These are phyloP conservation scores for Anthopleura sola DNA, from an alignment of 64 coral and sea anemone genomes.

Conservation along the genomic window DNA sequence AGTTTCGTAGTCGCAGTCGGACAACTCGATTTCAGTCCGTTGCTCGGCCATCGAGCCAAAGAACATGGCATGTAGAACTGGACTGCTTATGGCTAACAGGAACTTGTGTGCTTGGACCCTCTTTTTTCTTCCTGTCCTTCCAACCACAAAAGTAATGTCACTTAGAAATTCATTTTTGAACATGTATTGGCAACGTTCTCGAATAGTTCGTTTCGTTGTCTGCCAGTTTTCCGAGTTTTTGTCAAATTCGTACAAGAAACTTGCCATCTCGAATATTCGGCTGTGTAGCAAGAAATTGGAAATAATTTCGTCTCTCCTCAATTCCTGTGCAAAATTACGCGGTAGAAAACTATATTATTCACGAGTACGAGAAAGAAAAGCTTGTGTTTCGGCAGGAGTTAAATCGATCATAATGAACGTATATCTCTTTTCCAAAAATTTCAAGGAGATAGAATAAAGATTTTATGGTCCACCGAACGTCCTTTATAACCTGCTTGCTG, in stretches of 20 bases:
- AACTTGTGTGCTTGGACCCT: slow-evolving; percentile 54
- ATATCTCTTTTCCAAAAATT: too few relatives aligned
- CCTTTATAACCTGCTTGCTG: not conserved
- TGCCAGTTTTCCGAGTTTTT: slow-evolving; percentile 39
- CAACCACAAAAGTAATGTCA: slow-evolving; percentile 48
- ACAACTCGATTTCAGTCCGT: slow-evolving; percentile 33
- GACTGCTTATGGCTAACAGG: slow-evolving; percentile 54
- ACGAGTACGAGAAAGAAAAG: too few relatives aligned
- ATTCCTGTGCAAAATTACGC: not conserved
- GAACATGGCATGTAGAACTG: slow-evolving; percentile 60
- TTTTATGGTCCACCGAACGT: not conserved
- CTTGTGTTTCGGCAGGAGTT: too few relatives aligned
- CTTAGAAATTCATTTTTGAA: slow-evolving; percentile 61
- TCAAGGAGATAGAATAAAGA: too few relatives aligned
- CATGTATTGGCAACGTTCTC: slow-evolving; percentile 44
- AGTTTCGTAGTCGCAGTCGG: slow-evolving; percentile 39
- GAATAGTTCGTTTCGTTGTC: slow-evolving; percentile 44
- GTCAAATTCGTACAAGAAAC: slow-evolving; percentile 22
- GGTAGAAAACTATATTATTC: too few relatives aligned
- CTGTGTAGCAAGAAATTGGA: not conserved
- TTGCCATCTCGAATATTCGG: slow-evolving; percentile 41
- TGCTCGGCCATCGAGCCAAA: slow-evolving; percentile 51
- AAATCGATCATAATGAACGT: too few relatives aligned
- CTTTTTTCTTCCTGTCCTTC: slow-evolving; percentile 26
- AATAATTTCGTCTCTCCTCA: not conserved